Evolutionary conservation across 1,140 invertebrate species (phyloP), one percentile per base, ranked within the genome.

Genomic region (Grapholita molesta): DNA sequence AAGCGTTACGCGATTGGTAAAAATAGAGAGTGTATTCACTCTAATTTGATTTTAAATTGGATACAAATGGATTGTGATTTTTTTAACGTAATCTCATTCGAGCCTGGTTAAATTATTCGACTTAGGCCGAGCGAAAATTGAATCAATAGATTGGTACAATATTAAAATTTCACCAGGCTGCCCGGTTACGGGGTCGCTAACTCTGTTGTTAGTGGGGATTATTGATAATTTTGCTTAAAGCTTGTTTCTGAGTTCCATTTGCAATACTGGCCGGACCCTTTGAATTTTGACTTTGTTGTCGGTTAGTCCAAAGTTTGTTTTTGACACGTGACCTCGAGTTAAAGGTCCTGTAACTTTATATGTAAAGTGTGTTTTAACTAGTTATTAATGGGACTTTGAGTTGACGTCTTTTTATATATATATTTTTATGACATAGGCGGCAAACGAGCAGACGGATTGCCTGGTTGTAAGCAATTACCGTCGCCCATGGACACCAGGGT

Each of bases 21-120:
- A 84, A 82, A 83, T 78, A 77, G 74, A 84, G 82, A 81, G 71
- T 84, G 78, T 83, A 83, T 86, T 88, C 79, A 85, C 84, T 85
- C 80, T 84, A 86, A 88, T 88, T 86, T 82, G 81, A 79, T 88
- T 85, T 86, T 86, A 84, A 86, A 88, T 86, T 84, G 80, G 81
- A 83, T 83, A 85, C 83, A 85, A 82, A 83, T 82, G 76, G 82
- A 85, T 80, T 75, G 71, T 69, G 74, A 81, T 79, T 83, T 79
- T 72, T 76, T 76, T 68, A 66, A 69, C 70, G 75, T 78, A 82
- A 84, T 78, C 79, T 73, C 53, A 61, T 30, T 25, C 15, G 32
- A 57, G 71, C 70, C 33, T 69, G 66, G 71, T 68, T 81, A 77
- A 79, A 79, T 79, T 76, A 81, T 79, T 74, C 73, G 68, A 68